Percentiles rank a stretch among this genome's conserved stretches.
Evolutionary conservation across 2,113 vertebrate genomes (phyloP).

Genomic region (Perca schrenkii): DNA sequence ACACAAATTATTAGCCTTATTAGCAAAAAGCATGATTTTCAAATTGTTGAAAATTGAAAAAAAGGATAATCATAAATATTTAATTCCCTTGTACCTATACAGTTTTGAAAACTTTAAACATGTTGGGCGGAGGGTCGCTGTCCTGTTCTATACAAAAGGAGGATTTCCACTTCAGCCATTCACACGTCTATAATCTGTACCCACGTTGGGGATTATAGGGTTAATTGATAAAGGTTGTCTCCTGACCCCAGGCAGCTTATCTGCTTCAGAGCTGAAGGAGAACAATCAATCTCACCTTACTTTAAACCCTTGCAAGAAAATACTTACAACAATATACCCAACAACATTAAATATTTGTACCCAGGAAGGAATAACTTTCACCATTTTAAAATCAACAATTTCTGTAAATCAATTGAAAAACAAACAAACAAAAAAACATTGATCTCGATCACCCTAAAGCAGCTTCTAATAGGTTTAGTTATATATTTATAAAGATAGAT

Average conservation of each 20-base stretch:
- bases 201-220: slow-evolving; percentile 54
- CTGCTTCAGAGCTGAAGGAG: slow-evolving; percentile 22
- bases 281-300: slow-evolving; percentile 42
- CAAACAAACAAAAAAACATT: no score
- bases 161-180: slow-evolving; percentile 3
- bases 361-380: not conserved
- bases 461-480: not conserved
- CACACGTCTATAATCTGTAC: slow-evolving; percentile 45
- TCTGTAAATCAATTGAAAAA: not conserved
- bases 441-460: not conserved
- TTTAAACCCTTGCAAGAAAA: not conserved
- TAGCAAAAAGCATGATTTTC: not conserved
- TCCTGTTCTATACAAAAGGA: not conserved
- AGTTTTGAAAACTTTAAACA: not conserved
- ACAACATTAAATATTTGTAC: not conserved
- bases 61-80: not conserved
- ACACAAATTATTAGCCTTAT: not conserved
- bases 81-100: not conserved
- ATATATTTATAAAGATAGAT: no score
- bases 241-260: slow-evolving; percentile 46
- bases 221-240: slow-evolving; percentile 58
- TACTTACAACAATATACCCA: not conserved
- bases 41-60: not conserved
- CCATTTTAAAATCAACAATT: not conserved
- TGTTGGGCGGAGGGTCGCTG: not conserved